These are phyloP conservation scores for Myanophis thanlyinensis DNA, from an alignment of 2,113 vertebrate species.

Conservation along the genomic window DNA sequence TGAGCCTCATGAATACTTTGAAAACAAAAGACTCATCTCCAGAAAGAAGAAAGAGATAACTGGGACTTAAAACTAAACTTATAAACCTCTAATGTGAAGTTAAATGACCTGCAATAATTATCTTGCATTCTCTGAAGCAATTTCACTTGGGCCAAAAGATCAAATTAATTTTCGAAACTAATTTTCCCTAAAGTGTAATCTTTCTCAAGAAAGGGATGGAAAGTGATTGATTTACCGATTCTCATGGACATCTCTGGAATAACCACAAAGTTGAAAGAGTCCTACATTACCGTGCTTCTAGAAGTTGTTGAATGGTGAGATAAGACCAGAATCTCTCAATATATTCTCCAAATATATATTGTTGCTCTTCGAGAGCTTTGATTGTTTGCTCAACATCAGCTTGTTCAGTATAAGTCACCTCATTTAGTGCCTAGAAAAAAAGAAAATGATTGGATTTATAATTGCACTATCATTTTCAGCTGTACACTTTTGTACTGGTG, in stretches of 20 bases:
- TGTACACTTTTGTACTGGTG: not conserved
- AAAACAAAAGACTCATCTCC: not conserved
- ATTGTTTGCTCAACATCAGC: conserved; percentile 61
- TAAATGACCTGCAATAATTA: not conserved
- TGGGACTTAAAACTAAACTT: not conserved
- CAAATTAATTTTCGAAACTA: not conserved
- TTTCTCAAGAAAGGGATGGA: not conserved
- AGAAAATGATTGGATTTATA: not conserved
- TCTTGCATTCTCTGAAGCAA: not conserved
- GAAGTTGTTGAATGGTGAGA: conserved; percentile 90
- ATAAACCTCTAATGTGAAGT: not conserved
- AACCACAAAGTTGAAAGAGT: not conserved
- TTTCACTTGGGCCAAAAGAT: not conserved
- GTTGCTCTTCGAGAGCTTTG: conserved; percentile 58
- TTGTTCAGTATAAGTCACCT: conserved; percentile 68
- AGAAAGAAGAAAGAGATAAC: not conserved
- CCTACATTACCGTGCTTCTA: conserved; percentile 83
- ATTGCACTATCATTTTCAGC: not conserved
- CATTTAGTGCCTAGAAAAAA: conserved; percentile 61
- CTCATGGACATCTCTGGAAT: not conserved
- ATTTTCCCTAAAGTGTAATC: not conserved
- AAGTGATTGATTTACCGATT: not conserved
- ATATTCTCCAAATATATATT: conserved; percentile 76
- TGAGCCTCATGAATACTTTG: not conserved
- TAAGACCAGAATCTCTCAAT: conserved; percentile 94